Evolutionary conservation across 2,113 vertebrate species (phyloP), one percentile per base, ranked within the genome.

Genomic region (Macrotus californicus): DNA sequence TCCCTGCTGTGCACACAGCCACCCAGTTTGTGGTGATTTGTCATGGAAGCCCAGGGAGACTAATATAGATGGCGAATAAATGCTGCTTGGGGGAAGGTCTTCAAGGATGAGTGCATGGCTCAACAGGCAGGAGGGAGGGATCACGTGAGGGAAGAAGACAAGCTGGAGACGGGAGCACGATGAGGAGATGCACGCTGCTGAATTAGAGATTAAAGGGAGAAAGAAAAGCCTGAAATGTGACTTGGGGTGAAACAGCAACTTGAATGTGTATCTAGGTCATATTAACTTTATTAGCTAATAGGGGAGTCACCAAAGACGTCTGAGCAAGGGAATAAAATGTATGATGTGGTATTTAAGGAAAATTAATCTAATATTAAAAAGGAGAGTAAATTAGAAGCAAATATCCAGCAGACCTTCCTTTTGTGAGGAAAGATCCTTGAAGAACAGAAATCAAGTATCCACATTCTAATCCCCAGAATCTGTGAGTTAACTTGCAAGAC

Each of bases 281-380:
- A 61, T 67, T 88, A 67, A 88, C 89, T 85, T 93, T 82, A 89
- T 54, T 89, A 86, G 73, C 61, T 90, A 86, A 88, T 7, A 76
- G 41, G 18, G 73, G 31, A 86, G 41, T 86, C 83, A 66, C 75
- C 70, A 48, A 64, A 93, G 92, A 96, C 11, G 0, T 34, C 34
- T 73, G 34, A 87, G 56, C 73, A 79, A 94, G 87, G 93, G 80
- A 96, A 95, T 64, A 88, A 48, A 86, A 93, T n/a, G 61, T 91
- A 79, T 69, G 83, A 50, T 0, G 26, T 54, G 24, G n/a, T 66
- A 41, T 83, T 69, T 69, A 21, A 88, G 46, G 54, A 94, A 94
- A 81, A 93, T 86, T 89, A 92, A 92, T 14, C 43, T 82, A 76
- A 70, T 18, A 89, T 66, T 77, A 16, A 82, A 77, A 87, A 89